phyloP scores from a whole-genome alignment of 2,797 vertebrate species.

The Eurystomus glaucurus region DNA sequence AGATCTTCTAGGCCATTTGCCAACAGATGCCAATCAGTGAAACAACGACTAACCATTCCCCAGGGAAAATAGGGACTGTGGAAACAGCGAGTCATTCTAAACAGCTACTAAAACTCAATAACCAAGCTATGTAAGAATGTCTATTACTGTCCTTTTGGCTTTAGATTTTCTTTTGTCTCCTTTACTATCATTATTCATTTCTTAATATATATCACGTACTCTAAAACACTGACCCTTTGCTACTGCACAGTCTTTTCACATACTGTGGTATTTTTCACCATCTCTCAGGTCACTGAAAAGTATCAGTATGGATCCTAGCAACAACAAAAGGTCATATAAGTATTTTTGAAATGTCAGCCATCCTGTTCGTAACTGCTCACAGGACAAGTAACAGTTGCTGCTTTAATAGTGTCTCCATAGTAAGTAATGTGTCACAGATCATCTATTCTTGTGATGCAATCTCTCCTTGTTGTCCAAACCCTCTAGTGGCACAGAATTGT shows the following conservation, averaged over 20 bases:
- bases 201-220: background rate
- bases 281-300: constrained; percentile 32
- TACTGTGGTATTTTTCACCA: constrained; percentile 34
- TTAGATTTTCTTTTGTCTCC: constrained; percentile 37
- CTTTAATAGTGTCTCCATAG: constrained; percentile 1
- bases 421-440: background rate
- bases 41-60: background rate
- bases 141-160: constrained; percentile 37
- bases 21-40: constrained; percentile 20
- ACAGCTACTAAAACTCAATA: constrained; percentile 1
- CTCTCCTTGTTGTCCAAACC: background rate
- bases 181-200: constrained; percentile 41
- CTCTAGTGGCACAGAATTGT: background rate
- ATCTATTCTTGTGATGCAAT: constrained; percentile 4
- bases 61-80: background rate
- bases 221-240: constrained; percentile 41
- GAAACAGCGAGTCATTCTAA: background rate
- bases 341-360: constrained; percentile 63
- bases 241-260: constrained; percentile 32
- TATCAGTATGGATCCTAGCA: constrained; percentile 47
- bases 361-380: constrained; percentile 44
- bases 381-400: constrained; percentile 54
- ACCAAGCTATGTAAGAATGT: background rate
- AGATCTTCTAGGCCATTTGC: background rate
- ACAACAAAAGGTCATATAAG: constrained; percentile 69